Base-by-base conservation (phyloP, 2,888 invertebrate species). In the Notocelia uddmanniana region DNA sequence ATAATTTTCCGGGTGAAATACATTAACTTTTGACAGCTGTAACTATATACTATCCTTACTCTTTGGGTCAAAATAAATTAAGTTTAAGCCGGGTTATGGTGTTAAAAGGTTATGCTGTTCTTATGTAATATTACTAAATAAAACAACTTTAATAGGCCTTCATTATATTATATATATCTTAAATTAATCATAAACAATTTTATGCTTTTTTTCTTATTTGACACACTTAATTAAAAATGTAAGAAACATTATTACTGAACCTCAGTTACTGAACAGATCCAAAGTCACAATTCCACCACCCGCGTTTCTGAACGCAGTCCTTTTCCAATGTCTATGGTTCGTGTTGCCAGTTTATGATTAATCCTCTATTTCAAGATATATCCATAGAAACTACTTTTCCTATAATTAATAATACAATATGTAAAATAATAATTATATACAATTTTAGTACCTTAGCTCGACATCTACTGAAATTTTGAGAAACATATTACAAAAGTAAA, bases 11-110 rank as follows among this genome's bases (percentile, higher is more conserved):
- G 71, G 59, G 54, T 63, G 57, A 69, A 68, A 64, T 63, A 45
- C 69, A 73, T 73, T 52, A 45, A 52, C 37, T 55, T 26, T 58
- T 69, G 69, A 69, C 60, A 62, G 68, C 3, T 50, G 68, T 68
- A 52, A 68, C 68, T 68, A 52, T 68, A 59, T 68, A 68, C 60
- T n/a, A n/a, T n/a, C n/a, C n/a, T n/a, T n/a, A n/a, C n/a, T n/a
- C n/a, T n/a, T n/a, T n/a, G 54, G 52, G 60, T 52, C 60, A 63
- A 63, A 34, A 54, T 31, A 34, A 34, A 48, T 31, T 48, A 52
- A n/a, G n/a, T n/a, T n/a, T 34, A 52, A 21, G 64, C 34, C 64
- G 19, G 19, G 55, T 62, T 45, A 23, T n/a, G n/a, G 13, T 10
- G 60, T 19, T 8, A 31, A 8, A 19, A 37, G n/a, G 21, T 45